A percentile compares a stretch with the other conserved stretches of the same genome.
phyloP scores from a whole-genome alignment of 92 coral and sea anemone species.

The Micromussa lordhowensis region DNA sequence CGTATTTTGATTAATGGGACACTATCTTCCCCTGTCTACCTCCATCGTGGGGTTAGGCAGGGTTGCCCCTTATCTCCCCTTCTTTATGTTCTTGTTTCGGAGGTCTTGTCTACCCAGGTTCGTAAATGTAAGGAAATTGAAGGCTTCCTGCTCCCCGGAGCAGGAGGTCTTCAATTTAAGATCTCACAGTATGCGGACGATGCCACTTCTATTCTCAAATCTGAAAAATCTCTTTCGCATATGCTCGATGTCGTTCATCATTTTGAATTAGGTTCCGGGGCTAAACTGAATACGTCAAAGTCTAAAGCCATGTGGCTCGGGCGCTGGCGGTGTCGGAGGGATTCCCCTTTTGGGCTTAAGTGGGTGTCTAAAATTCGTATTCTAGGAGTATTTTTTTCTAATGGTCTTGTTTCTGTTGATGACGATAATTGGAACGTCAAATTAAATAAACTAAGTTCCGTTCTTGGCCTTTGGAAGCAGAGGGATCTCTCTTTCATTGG shows the following conservation, averaged over 20 bases:
- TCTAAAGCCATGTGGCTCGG: slow-evolving; percentile 40
- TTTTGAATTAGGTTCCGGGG: slow-evolving; percentile 26
- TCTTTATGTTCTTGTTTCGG: not conserved
- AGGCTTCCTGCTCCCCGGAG: slow-evolving; percentile 14
- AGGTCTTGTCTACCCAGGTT: not conserved
- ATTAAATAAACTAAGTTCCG: too few relatives aligned
- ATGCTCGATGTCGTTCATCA: not conserved
- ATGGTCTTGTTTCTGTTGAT: too few relatives aligned
- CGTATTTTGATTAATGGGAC: not conserved
- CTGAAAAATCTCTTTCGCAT: not conserved
- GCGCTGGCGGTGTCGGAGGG: not conserved
- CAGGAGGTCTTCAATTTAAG: not conserved
- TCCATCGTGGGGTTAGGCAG: slow-evolving; percentile 9
- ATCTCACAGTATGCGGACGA: slow-evolving; percentile 34
- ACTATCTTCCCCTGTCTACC: not conserved
- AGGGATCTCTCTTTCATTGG: too few relatives aligned
- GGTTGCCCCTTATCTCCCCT: slow-evolving; percentile 26
- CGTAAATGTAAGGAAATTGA: too few relatives aligned
- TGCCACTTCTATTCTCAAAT: not conserved
- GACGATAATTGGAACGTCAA: too few relatives aligned
- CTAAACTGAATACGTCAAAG: slow-evolving; percentile 7
- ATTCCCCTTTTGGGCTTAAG: not conserved
- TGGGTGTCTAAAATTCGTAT: too few relatives aligned
- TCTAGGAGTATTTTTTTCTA: too few relatives aligned
- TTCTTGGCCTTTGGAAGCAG: too few relatives aligned